A percentile compares a stretch with the other conserved stretches of the same genome.
Conservation (phyloP, 2,888 invertebrate species). For the Andrena bicolor region DNA sequence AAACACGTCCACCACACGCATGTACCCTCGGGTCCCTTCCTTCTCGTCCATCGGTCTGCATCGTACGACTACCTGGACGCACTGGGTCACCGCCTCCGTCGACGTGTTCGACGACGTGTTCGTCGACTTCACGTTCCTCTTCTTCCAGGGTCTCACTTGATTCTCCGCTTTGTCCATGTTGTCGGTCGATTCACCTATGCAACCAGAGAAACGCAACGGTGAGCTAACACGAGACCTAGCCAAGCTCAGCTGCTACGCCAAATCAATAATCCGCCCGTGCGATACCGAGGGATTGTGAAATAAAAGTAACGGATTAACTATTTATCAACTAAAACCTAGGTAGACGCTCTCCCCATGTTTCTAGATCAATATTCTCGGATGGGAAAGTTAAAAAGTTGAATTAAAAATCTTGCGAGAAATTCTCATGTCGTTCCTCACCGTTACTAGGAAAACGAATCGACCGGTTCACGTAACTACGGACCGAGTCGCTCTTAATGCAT, state of each 20-base stretch:
- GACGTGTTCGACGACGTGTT: constrained; percentile 63
- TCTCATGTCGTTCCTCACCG: not conserved
- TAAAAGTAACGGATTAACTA: not conserved
- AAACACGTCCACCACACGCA: constrained; percentile 93
- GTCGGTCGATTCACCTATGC: constrained; percentile 25
- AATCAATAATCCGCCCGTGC: constrained; percentile 24
- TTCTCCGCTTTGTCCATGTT: constrained; percentile 70
- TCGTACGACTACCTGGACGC: constrained; percentile 98
- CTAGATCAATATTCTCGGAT: constrained; percentile 3
- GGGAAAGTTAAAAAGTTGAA: too few species aligned
- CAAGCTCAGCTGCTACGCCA: constrained; percentile 14
- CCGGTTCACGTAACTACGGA: not conserved
- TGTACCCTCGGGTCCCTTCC: constrained; percentile 91
- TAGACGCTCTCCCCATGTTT: not conserved
- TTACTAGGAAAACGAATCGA: not conserved
- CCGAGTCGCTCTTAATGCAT: not conserved
- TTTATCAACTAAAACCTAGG: not conserved
- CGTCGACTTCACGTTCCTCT: constrained; percentile 71
- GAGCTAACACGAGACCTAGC: not conserved
- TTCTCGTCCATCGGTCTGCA: constrained; percentile 97
- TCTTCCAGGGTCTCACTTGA: constrained; percentile 72
- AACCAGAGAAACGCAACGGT: constrained; percentile 13
- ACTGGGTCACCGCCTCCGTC: constrained; percentile 85
- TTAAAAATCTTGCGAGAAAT: not conserved
- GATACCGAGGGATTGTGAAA: constrained; percentile 17